Conservation (phyloP, 1,140 invertebrate species). For the Nasonia giraulti region DNA sequence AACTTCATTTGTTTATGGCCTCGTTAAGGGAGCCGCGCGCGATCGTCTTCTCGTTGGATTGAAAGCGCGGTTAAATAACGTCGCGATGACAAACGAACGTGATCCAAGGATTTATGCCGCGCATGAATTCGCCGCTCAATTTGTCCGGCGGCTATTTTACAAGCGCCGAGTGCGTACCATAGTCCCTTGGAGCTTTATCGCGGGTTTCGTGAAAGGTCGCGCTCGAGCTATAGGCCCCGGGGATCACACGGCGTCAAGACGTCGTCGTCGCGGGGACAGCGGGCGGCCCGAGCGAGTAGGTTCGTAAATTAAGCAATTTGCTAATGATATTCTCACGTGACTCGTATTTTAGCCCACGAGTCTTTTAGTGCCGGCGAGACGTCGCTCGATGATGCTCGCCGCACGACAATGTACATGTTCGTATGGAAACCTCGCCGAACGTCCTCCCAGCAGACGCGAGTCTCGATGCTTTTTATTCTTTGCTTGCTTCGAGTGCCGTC, state of each 20-base stretch:
- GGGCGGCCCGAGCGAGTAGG: not conserved
- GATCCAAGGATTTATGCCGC: constrained; percentile 44
- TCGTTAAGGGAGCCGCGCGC: constrained; percentile 26
- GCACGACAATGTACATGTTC: not conserved
- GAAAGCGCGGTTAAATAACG: not conserved
- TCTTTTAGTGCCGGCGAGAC: constrained; percentile 67
- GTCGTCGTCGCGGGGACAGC: not conserved
- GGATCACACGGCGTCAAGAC: not conserved
- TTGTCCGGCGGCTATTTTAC: constrained; percentile 39
- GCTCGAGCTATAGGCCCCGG: too few relatives aligned
- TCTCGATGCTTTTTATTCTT: not conserved
- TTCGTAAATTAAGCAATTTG: constrained; percentile 73
- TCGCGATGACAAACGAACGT: constrained; percentile 42
- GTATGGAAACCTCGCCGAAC: constrained; percentile 17
- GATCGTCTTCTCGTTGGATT: constrained; percentile 11
- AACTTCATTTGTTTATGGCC: constrained; percentile 48
- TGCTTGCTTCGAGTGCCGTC: not conserved
- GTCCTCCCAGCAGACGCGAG: not conserved
- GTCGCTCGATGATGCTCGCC: not conserved
- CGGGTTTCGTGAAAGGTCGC: constrained; percentile 3
- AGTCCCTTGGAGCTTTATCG: not conserved
- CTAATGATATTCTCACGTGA: constrained; percentile 74
- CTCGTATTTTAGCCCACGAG: constrained; percentile 69
- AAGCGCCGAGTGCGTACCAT: not conserved
- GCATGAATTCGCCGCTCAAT: constrained; percentile 46